A percentile compares a stretch with the other conserved stretches of the same genome.
Evolutionary conservation across 2,797 vertebrate species (phyloP).

Genomic region (Platalea minor): DNA sequence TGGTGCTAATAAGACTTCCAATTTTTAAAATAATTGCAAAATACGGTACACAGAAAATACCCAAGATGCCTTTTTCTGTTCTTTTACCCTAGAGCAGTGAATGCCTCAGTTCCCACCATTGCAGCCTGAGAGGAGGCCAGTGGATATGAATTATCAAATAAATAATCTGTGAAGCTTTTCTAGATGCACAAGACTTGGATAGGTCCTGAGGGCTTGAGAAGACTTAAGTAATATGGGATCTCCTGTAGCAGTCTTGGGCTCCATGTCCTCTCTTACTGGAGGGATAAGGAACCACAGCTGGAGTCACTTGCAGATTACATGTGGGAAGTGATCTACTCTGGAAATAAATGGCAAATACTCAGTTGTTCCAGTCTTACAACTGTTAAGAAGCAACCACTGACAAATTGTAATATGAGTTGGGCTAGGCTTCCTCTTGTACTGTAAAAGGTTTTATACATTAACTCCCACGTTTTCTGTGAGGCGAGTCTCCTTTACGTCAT

Average conservation of each 20-base stretch:
- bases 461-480: neutral
- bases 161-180: neutral
- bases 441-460: neutral
- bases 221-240: neutral
- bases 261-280: fast-evolving
- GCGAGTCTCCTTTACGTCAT: neutral
- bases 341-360: neutral
- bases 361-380: neutral
- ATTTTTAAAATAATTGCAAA: neutral
- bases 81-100: neutral
- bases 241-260: neutral
- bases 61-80: neutral
- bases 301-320: neutral
- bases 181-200: neutral
- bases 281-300: neutral
- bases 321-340: neutral
- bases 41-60: neutral
- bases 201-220: neutral
- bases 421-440: neutral
- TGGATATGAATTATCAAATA: neutral
- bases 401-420: neutral
- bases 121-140: neutral
- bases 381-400: neutral
- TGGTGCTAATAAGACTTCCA: neutral
- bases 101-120: neutral